Evolutionary conservation across 64 coral and sea anemone species (phyloP), one percentile per base, ranked within the genome.

Genomic region (Dendrophyllia cribrosa): DNA sequence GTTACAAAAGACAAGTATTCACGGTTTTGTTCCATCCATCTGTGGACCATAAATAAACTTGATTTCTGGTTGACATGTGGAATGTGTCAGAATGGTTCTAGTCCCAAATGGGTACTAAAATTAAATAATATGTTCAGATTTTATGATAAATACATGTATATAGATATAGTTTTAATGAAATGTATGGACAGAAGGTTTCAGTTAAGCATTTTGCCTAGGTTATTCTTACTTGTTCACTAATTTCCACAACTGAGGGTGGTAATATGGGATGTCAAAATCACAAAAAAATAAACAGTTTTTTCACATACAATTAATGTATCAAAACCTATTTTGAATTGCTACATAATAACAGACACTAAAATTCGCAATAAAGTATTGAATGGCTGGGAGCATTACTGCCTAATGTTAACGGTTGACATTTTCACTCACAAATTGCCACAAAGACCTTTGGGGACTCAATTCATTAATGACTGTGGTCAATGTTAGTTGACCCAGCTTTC

Each of bases 91-190:
- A 76, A 9, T 76, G 14, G 56, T 25, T 16, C 21, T 16, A 80
- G 53, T 8, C 2, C 17, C 16, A 10, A 43, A 80, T 58, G 2
- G 20, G 17, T 61, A 43, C 56, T 60, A 43, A 11, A 83, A 14
- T 19, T 50, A 11, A 20, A 8, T 34, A 84, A 68, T 67, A 84
- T 49, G 77, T 61, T 80, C 15, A 68, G 61, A 83, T 83, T 83
- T 84, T 84, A 84, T 67, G 34, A 63, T 14, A 46, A 68, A 51
- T 67, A 34, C 64, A 49, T 68, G 64, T 51, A 77, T 2, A 19
- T 77, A 16, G 6, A 84, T 13, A 84, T 59, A 66, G 20, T 84
- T 84, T 84, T 84, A 84, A 84, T 68, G 80, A 20, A 66, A 68
- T 68, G n/a, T 84, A 84, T 51, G 5, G 17, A 75, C 44, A 75